A percentile compares a stretch with the other conserved stretches of the same genome.
phyloP scores from a whole-genome alignment of 2,888 invertebrate genomes.

The Thalpophila matura region DNA sequence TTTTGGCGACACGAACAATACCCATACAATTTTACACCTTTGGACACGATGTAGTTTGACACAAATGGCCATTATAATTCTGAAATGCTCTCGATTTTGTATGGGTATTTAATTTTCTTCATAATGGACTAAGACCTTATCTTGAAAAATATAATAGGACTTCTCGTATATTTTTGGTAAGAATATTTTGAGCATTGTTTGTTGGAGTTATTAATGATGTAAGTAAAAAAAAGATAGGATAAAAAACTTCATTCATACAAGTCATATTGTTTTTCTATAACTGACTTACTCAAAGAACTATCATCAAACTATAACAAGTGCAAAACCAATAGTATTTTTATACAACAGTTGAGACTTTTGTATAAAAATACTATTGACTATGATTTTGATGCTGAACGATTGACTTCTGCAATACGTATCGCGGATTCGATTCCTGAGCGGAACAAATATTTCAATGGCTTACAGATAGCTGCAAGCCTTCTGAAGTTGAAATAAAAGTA shows the following conservation, averaged over 20 bases:
- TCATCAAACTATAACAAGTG: too few relatives aligned
- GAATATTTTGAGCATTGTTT: conserved; percentile 54
- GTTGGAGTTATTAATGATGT: conserved; percentile 43
- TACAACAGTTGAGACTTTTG: too few relatives aligned
- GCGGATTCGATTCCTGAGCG: too few relatives aligned
- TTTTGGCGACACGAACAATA: conserved; percentile 69
- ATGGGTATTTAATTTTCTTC: conserved; percentile 71
- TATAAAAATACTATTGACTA: too few relatives aligned
- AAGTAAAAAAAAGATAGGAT: not conserved
- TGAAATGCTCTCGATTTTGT: conserved; percentile 71
- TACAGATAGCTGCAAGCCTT: too few relatives aligned
- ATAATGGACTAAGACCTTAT: conserved; percentile 51
- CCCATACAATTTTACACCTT: conserved; percentile 76
- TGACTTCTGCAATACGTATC: too few relatives aligned
- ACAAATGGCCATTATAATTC: conserved; percentile 67
- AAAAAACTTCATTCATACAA: not conserved
- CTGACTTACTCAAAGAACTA: too few relatives aligned
- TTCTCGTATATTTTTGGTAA: conserved; percentile 40
- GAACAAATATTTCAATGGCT: too few relatives aligned
- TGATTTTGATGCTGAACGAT: too few relatives aligned
- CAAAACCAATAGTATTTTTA: too few relatives aligned
- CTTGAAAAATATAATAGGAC: conserved; percentile 38
- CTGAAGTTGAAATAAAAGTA: too few relatives aligned
- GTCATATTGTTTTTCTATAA: too few relatives aligned
- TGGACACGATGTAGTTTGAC: conserved; percentile 68